Conservation (phyloP, 2,797 vertebrate genomes). For the Lepus oiostolus region DNA sequence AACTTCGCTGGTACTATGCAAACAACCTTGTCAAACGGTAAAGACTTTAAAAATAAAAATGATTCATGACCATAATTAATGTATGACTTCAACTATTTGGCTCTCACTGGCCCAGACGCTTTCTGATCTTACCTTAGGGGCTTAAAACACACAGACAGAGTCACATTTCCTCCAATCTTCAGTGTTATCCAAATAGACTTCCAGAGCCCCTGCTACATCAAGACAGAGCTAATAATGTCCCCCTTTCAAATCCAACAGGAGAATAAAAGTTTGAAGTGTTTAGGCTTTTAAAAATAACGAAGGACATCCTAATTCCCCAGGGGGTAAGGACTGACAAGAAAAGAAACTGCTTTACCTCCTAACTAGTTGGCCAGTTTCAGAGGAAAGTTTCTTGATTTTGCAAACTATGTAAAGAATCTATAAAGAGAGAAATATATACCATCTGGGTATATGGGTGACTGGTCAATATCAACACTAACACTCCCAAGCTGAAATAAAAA, state of each 20-base stretch:
- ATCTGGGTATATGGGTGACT: conserved; percentile 10
- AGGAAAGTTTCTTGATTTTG: conserved; percentile 50
- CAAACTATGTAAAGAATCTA: conserved; percentile 17
- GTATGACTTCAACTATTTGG: conserved; percentile 84
- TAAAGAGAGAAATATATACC: conserved; percentile 18
- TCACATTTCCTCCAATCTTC: conserved; percentile 85
- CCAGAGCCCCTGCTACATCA: conserved; percentile 78
- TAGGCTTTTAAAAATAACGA: conserved; percentile 73
- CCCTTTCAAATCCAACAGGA: conserved; percentile 72
- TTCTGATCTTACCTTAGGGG: conserved; percentile 85
- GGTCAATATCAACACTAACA: conserved; percentile 5
- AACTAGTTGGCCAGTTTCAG: conserved; percentile 41
- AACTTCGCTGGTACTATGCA: conserved; percentile 78
- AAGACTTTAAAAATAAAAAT: conserved; percentile 85
- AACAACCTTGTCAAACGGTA: conserved; percentile 84
- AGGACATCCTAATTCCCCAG: conserved; percentile 75
- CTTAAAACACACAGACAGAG: conserved; percentile 86
- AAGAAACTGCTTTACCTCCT: conserved; percentile 69
- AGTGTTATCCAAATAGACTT: conserved; percentile 84
- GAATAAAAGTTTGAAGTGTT: conserved; percentile 79
- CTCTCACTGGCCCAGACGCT: conserved; percentile 80
- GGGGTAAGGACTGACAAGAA: conserved; percentile 59
- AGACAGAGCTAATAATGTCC: conserved; percentile 76
- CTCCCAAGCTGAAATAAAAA: conserved; percentile 14
- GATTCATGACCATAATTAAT: conserved; percentile 86